Evolutionary conservation across 2,797 vertebrate species (phyloP).

Genomic region (Bucorvus abyssinicus): DNA sequence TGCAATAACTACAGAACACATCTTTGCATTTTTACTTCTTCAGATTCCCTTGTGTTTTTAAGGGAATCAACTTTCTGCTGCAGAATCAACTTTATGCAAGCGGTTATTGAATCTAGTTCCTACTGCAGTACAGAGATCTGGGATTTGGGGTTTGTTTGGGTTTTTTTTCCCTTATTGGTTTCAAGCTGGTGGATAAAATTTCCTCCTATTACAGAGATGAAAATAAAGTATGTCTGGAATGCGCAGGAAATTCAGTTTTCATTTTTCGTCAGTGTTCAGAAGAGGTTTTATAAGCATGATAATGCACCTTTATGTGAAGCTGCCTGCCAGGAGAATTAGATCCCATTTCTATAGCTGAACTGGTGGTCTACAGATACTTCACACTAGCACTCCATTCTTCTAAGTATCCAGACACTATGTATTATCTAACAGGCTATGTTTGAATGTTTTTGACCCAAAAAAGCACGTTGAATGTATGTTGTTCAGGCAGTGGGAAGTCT

Average conservation of each 20-base stretch:
- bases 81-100: too few species aligned
- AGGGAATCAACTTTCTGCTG: background rate
- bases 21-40: background rate
- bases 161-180: background rate
- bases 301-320: background rate
- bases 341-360: too few species aligned
- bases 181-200: background rate
- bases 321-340: background rate
- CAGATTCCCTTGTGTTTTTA: background rate
- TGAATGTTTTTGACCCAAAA: background rate
- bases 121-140: background rate
- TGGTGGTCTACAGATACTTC: background rate
- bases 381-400: background rate
- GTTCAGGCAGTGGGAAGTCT: background rate
- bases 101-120: background rate
- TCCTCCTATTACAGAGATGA: background rate
- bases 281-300: background rate
- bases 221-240: background rate
- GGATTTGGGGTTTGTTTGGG: background rate
- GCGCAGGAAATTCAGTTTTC: background rate
- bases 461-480: background rate
- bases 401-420: background rate
- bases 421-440: background rate
- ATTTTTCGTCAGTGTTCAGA: background rate
- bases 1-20: accelerated